Conservation (phyloP, 1,140 invertebrate genomes). For the Colletes latitarsis region DNA sequence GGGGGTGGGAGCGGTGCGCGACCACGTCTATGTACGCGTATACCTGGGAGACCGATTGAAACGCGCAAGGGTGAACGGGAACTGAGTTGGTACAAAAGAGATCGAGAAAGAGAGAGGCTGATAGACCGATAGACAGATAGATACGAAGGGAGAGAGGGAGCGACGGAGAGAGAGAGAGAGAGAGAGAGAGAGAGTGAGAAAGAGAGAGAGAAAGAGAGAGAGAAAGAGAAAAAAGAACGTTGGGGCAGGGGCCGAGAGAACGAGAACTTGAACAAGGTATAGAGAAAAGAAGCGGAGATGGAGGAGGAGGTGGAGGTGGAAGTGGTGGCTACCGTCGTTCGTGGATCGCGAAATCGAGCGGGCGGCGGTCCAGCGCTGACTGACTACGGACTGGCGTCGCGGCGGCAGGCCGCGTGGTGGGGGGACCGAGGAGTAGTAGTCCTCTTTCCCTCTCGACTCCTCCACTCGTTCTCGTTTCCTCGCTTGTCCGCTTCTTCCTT, state of each 20-base stretch:
- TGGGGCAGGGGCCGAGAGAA: constrained; percentile 8
- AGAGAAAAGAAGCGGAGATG: constrained; percentile 50
- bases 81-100: neutral
- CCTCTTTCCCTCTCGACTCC: constrained; percentile 63
- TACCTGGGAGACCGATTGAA: constrained; percentile 31
- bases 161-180: neutral
- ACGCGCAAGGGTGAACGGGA: constrained; percentile 21
- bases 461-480: constrained; percentile 63
- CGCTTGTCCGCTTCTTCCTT: constrained; percentile 62
- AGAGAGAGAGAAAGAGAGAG: neutral
- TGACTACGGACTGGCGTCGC: constrained; percentile 80
- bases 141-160: neutral
- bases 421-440: constrained; percentile 71
- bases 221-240: neutral
- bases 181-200: neutral
- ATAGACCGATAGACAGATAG: neutral
- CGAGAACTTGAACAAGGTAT: neutral
- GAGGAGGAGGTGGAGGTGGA: constrained; percentile 60
- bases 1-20: constrained; percentile 1
- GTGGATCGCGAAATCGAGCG: constrained; percentile 75
- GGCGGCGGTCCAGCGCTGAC: constrained; percentile 82
- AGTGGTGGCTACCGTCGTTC: constrained; percentile 65
- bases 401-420: constrained; percentile 76
- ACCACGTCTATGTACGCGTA: constrained; percentile 11
- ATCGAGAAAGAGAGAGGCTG: neutral